Conservation (phyloP, 1,140 invertebrate species). For the Oryzaephilus surinamensis region DNA sequence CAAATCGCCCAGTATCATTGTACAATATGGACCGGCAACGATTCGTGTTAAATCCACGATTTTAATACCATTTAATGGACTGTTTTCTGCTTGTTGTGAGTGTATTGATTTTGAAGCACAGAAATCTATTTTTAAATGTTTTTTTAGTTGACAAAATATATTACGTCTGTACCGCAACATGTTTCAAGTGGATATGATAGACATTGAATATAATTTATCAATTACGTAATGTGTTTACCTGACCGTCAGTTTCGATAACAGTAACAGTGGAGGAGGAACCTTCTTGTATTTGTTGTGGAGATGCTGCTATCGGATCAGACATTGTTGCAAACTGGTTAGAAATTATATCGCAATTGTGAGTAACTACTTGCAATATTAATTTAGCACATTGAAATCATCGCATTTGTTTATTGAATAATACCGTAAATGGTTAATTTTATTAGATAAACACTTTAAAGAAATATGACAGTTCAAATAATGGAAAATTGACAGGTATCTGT, state of each 20-base stretch:
- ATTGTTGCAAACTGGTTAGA: constrained; percentile 13
- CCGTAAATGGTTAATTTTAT: background rate
- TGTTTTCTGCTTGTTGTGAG: background rate
- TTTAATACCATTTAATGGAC: constrained; percentile 48
- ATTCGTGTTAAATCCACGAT: constrained; percentile 79
- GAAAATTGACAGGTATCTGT: no score
- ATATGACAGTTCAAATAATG: no score
- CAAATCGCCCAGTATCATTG: constrained; percentile 87
- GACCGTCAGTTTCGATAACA: constrained; percentile 22
- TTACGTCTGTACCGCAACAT: no score
- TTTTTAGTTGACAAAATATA: no score
- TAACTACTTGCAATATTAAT: no score
- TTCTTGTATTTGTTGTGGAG: constrained; percentile 18
- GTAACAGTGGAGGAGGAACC: constrained; percentile 25
- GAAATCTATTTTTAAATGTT: constrained; percentile 8
- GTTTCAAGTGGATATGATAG: no score
- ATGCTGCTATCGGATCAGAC: constrained; percentile 26
- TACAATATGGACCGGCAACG: constrained; percentile 74
- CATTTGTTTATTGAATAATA: background rate
- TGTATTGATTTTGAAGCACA: constrained; percentile 5
- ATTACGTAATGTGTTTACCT: constrained; percentile 21
- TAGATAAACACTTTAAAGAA: constrained; percentile 1
- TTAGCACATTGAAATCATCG: constrained; percentile 7
- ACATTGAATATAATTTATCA: constrained; percentile 1
- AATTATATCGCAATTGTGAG: no score